Base-by-base conservation (phyloP, 2,888 invertebrate genomes). In the Polia nebulosa region DNA sequence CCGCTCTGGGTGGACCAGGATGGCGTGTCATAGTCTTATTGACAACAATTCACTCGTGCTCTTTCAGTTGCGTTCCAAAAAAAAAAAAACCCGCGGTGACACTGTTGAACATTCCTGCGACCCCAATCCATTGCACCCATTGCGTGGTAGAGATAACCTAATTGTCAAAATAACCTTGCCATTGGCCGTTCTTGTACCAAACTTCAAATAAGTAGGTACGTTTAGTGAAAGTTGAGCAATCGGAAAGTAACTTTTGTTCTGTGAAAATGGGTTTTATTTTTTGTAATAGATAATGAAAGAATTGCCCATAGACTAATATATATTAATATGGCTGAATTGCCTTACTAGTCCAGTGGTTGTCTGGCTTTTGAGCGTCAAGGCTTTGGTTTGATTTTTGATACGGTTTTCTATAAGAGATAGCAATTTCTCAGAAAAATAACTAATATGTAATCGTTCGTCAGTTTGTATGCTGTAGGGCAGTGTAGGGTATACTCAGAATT, bases 171-270 rank as follows among this genome's bases (percentile, higher is more conserved):
- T 13, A 32, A 41, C 34, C 5, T 17, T 11, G 32, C 25, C 51
- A 27, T 36, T 34, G 11, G 36, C 2, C 15, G 39, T 32, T 39
- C 39, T 70, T 59, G 53, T n/a, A n/a, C 20, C 39, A 59, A 9
- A 49, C 20, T 59, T 41, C 4, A n/a, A 60, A 52, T 66, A 56
- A 44, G 11, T 15, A 36, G 1, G 15, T 47, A 32, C 39, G 29
- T 44, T 32, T 41, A 17, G 56, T 57, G 51, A 57, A 47, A 52
- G 59, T 65, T 51, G 29, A 36, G 36, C 51, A 45, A 71, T 11
- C 39, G 36, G 27, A 55, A 41, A 41, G 36, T 44, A 39, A 51
- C 9, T 34, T 27, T 7, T 67, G 56, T 57, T 25, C n/a, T 29
- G 45, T 70, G 20, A 17, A 41, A 56, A 51, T 57, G 6, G 6